Evolutionary conservation across 2,888 invertebrate species (phyloP).

Genomic region (Drosophila anomalipes): DNA sequence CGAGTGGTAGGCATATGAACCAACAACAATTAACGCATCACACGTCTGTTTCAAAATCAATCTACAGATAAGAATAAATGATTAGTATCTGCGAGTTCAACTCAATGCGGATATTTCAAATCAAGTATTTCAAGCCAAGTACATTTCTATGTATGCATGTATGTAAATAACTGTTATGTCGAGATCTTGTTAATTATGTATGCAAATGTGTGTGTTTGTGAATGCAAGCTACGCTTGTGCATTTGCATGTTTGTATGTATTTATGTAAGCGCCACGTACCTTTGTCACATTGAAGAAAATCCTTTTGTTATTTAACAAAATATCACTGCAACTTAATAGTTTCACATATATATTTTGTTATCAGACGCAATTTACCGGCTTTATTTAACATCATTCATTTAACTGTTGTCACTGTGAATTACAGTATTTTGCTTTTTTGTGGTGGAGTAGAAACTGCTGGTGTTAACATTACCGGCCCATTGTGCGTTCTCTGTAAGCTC

Average conservation of each 20-base stretch:
- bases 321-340: neutral
- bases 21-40: constrained; percentile 16
- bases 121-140: neutral
- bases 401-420: neutral
- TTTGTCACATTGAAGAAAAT: neutral
- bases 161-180: neutral
- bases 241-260: neutral
- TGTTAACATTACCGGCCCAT: neutral
- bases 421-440: neutral
- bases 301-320: neutral
- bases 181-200: neutral
- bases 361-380: neutral
- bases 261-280: neutral
- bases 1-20: constrained; percentile 38
- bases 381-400: neutral
- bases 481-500: neutral
- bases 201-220: neutral
- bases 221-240: neutral
- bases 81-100: constrained; percentile 9
- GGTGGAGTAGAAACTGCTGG: neutral
- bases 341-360: neutral
- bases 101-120: neutral
- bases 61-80: constrained; percentile 35
- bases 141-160: neutral
- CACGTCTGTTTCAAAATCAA: constrained; percentile 23